These are phyloP conservation scores for cat (Felis catus) DNA, from an alignment of 2,113 vertebrate species.

Conservation along the genomic window F.catus_Fca126_mat1.0 CM031415.1:171888001-171888500, in stretches of 20 bases:
- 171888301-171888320: background rate
- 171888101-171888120: background rate
- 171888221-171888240: background rate
- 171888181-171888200: background rate
- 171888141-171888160: background rate
- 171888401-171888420: too few relatives aligned
- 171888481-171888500: too few relatives aligned
- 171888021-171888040: background rate
- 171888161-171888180: background rate
- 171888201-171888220: background rate
- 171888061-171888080: background rate
- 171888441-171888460: too few relatives aligned
- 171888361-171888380: too few relatives aligned
- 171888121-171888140: background rate
- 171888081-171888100: background rate
- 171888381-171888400: fast-evolving
- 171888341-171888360: too few relatives aligned
- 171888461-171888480: too few relatives aligned
- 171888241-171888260: background rate
- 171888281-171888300: background rate
- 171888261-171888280: background rate
- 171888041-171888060: background rate
- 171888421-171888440: too few relatives aligned
- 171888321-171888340: background rate
- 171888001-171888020: background rate